phyloP scores from a whole-genome alignment of 2,888 invertebrate species.

The Rotaria macrura region DNA sequence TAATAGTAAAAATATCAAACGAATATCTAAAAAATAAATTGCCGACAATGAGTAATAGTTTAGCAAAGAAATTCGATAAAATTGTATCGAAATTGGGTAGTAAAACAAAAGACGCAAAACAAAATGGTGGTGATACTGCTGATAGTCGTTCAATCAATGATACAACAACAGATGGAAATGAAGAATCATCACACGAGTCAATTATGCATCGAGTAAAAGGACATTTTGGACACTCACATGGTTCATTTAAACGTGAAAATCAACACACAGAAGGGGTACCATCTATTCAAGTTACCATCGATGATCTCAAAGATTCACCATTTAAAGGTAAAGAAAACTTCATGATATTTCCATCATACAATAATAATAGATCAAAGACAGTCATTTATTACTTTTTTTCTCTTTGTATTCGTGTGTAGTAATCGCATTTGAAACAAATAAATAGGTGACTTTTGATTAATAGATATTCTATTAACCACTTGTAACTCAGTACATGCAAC shows the following conservation, averaged over 20 bases:
- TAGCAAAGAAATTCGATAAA: slow-evolving; percentile 14
- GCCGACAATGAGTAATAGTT: not conserved
- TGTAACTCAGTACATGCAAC: not conserved
- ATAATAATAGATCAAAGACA: not conserved
- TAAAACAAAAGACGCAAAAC: not conserved
- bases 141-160: not conserved
- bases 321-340: not conserved
- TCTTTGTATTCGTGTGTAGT: not conserved
- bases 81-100: not conserved
- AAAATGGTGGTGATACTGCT: not conserved
- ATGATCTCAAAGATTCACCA: slow-evolving; percentile 11
- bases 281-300: not conserved
- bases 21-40: not conserved
- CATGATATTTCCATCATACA: no score
- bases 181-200: not conserved
- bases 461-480: not conserved
- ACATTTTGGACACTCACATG: not conserved
- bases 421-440: not conserved
- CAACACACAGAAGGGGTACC: not conserved
- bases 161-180: not conserved
- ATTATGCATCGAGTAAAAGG: not conserved
- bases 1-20: no score
- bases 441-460: not conserved
- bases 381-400: not conserved
- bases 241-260: not conserved